phyloP scores from a whole-genome alignment of 2,797 vertebrate species.

The Limnodromus scolopaceus region DNA sequence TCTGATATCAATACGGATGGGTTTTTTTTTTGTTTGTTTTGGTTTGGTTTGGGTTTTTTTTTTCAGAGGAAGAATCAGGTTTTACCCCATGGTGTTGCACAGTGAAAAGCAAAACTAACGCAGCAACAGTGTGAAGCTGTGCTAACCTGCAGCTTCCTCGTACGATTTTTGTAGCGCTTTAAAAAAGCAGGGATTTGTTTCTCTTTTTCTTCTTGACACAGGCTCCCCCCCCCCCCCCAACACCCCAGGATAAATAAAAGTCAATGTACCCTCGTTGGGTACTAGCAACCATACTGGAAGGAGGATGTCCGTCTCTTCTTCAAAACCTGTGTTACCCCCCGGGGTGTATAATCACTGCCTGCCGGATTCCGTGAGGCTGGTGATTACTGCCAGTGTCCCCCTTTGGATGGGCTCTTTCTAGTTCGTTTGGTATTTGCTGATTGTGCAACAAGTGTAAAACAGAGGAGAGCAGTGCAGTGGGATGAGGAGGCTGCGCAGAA shows the following conservation, averaged over 20 bases:
- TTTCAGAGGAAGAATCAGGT: conserved; percentile 28
- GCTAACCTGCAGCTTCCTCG: background rate
- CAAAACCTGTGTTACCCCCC: background rate
- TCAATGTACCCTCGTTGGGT: background rate
- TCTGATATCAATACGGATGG: conserved; percentile 69
- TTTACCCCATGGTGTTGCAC: conserved; percentile 32
- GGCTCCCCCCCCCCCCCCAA: background rate
- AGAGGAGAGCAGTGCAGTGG: background rate
- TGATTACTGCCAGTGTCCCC: background rate
- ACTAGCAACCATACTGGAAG: background rate
- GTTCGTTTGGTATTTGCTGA: background rate
- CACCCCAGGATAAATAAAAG: background rate
- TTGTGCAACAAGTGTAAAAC: conserved; percentile 1
- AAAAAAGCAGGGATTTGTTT: background rate
- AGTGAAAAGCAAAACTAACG: conserved; percentile 25
- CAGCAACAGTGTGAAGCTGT: conserved; percentile 2
- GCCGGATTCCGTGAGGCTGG: background rate
- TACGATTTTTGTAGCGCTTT: background rate
- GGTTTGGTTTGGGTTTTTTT: background rate
- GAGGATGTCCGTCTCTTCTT: background rate
- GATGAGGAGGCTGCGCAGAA: background rate
- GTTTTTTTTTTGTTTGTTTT: background rate
- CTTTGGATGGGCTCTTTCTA: background rate
- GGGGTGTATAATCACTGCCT: background rate
- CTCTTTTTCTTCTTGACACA: background rate